Evolutionary conservation across 2,888 invertebrate genomes (phyloP), one percentile per base, ranked within the genome.

Genomic region (Pterostichus madidus): DNA sequence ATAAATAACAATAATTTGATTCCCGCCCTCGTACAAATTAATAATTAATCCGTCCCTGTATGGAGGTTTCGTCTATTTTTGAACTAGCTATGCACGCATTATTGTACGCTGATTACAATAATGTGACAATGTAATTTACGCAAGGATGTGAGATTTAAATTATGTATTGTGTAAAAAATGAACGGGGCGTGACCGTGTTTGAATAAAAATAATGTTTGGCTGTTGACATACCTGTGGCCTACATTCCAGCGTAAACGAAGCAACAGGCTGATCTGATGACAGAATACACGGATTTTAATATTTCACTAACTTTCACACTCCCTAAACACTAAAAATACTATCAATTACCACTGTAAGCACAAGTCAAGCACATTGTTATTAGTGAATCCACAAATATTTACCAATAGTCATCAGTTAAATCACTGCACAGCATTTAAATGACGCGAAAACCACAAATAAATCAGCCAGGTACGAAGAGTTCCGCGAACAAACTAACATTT

Each of bases 221-320:
- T 13, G 24, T n/a, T 56, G 77, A 77, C n/a, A 46, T 78, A 78
- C 78, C 78, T 78, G 44, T 78, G 61, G 61, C 78, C 78, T 78
- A 78, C 78, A 78, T 78, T 78, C 78, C 77, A 32, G 17, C 24
- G 24, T 24, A 24, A 24, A n/a, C 52, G 52, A n/a, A 77, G 56
- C 77, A 77, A 77, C 77, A 77, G 77, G 77, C 61, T 78, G 78
- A 56, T 56, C 61, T 46, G 61, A 35, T 78, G 11, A 46, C 78
- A 17, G 46, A 64, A 8, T 39, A 8, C 39, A 11, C 13, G 24
- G 31, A 13, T 24, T 61, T 61, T 61, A 59, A 77, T 77, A 56
- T 59, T 52, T 44, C 56, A 77, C 24, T 31, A 77, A 77, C 77
- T 77, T 77, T 77, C 77, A 59, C 61, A 61, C 61, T 8, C 6